Conservation (phyloP, 2,797 vertebrate genomes). For the Iguana delicatissima region DNA sequence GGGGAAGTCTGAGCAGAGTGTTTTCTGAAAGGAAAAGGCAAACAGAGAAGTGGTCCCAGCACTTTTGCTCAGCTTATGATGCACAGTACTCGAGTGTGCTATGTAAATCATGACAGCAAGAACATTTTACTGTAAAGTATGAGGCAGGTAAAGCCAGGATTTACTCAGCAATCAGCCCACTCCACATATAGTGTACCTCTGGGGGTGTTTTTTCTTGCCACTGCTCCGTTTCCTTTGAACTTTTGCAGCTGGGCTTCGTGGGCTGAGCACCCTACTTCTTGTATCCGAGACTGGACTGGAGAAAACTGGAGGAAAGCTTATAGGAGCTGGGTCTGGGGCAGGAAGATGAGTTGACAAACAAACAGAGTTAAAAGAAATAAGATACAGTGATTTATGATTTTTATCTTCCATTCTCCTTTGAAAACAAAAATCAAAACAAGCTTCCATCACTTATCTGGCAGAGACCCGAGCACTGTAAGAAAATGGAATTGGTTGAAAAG, state of each 20-base stretch:
- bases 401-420: neutral
- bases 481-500: too few relatives aligned
- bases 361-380: too few relatives aligned
- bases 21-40: constrained; percentile 24
- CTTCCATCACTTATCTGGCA: too few relatives aligned
- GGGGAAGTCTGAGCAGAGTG: neutral
- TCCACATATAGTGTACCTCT: neutral
- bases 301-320: neutral
- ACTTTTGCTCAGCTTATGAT: neutral
- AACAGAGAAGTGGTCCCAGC: too few relatives aligned
- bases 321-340: neutral
- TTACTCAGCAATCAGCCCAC: neutral
- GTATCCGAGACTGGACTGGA: neutral
- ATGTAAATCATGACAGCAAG: neutral
- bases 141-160: neutral
- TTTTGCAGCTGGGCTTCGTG: neutral
- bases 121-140: neutral
- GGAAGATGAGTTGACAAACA: too few relatives aligned
- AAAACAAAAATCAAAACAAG: neutral
- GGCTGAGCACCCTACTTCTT: rapidly evolving
- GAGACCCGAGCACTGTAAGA: too few relatives aligned
- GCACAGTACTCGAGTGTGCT: neutral
- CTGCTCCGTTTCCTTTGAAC: neutral
- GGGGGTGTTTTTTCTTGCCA: neutral
- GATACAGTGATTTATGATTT: neutral